phyloP scores from a whole-genome alignment of 2,888 invertebrate species.

The Automeris io region DNA sequence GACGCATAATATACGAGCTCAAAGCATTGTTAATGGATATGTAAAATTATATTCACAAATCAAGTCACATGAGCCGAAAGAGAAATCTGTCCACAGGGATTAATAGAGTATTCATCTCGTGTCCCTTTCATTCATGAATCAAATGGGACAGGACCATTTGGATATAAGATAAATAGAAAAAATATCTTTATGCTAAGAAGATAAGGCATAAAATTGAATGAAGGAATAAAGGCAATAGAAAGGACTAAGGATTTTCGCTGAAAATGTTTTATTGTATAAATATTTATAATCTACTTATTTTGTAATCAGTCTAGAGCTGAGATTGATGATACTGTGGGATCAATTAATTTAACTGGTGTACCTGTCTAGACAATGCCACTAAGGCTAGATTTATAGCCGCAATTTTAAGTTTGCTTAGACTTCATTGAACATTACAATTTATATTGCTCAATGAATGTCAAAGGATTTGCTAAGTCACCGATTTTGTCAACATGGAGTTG shows the following conservation, averaged over 20 bases:
- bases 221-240: not conserved
- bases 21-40: not conserved
- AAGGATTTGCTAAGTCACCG: too few relatives aligned
- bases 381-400: too few relatives aligned
- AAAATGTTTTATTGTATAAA: not conserved
- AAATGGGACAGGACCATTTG: slow-evolving; percentile 19
- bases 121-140: slow-evolving; percentile 38
- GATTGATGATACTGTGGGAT: too few relatives aligned
- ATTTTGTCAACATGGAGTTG: too few relatives aligned
- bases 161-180: not conserved
- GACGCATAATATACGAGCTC: not conserved
- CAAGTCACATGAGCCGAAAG: slow-evolving; percentile 38
- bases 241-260: not conserved
- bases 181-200: not conserved
- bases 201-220: not conserved
- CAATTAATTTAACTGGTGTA: too few relatives aligned
- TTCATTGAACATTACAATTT: too few relatives aligned
- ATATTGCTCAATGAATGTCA: too few relatives aligned
- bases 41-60: slow-evolving; percentile 15
- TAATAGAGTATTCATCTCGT: slow-evolving; percentile 29
- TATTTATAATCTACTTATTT: not conserved
- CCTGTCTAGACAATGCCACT: too few relatives aligned
- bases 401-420: too few relatives aligned
- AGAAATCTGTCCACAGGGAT: slow-evolving; percentile 42
- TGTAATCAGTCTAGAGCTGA: too few relatives aligned